These are phyloP conservation scores for Stegana nigrithorax DNA, from an alignment of 2,888 invertebrate species.

Conservation along the genomic window DNA sequence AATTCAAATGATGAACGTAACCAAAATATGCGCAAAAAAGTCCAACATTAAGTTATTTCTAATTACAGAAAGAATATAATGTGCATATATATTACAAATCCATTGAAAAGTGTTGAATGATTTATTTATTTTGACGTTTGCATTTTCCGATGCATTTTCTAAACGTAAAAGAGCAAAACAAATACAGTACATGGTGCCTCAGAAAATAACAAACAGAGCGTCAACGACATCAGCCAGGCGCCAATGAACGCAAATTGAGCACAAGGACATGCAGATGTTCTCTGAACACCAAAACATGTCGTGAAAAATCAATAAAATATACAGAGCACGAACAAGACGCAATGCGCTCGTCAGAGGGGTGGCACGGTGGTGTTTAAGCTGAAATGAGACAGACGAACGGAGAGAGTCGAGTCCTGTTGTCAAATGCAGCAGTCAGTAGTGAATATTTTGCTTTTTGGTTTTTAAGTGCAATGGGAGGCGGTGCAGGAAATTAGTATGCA, in stretches of 20 bases:
- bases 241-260: constrained; percentile 54
- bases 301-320: constrained; percentile 63
- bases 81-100: too few species aligned
- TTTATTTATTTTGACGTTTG: too few species aligned
- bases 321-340: constrained; percentile 22
- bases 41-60: too few species aligned
- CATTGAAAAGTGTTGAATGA: too few species aligned
- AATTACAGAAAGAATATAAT: too few species aligned
- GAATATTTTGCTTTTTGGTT: constrained; percentile 7
- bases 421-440: constrained; percentile 21
- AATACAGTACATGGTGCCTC: too few species aligned
- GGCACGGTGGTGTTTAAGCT: constrained; percentile 21
- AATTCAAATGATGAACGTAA: too few species aligned
- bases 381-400: constrained; percentile 25
- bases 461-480: background rate
- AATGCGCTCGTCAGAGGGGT: background rate
- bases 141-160: too few species aligned
- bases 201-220: background rate
- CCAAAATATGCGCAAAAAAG: too few species aligned
- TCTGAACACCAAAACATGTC: constrained; percentile 19
- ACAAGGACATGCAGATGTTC: constrained; percentile 64
- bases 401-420: constrained; percentile 47
- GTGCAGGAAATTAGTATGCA: background rate
- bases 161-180: too few species aligned
- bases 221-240: constrained; percentile 23